Conservation (phyloP, 2,797 vertebrate species). For the Mormyrus hasselquistii region DNA sequence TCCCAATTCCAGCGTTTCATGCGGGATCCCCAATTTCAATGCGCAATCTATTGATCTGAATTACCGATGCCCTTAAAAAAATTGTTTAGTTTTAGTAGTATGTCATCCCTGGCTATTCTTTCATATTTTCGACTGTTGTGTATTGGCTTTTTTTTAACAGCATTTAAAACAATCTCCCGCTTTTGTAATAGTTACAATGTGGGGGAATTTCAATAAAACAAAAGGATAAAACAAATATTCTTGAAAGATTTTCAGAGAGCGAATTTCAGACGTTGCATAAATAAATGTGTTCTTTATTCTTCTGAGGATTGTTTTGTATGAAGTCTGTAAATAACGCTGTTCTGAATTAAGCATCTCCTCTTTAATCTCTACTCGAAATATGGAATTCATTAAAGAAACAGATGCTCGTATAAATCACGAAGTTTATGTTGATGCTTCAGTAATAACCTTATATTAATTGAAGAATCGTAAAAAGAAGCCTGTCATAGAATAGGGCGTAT, state of each 20-base stretch:
- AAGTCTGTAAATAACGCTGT: slow-evolving; percentile 20
- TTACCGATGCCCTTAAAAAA: not conserved
- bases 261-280: slow-evolving; percentile 12
- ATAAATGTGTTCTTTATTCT: slow-evolving; percentile 10
- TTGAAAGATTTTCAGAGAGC: not conserved
- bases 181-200: slow-evolving; percentile 1
- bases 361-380: slow-evolving; percentile 24
- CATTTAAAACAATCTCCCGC: not conserved
- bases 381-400: slow-evolving; percentile 32
- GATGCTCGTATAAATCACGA: slow-evolving; percentile 32
- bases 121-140: not conserved
- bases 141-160: not conserved
- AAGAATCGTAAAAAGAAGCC: slow-evolving; percentile 24
- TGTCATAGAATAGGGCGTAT: slow-evolving; percentile 18
- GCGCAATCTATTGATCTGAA: not conserved
- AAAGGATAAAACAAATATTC: slow-evolving; percentile 6
- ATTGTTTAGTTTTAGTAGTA: not conserved
- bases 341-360: slow-evolving; percentile 20
- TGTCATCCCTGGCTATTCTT: not conserved
- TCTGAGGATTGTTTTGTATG: slow-evolving; percentile 12
- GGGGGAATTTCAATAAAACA: not conserved
- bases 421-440: slow-evolving; percentile 20
- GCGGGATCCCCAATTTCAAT: not conserved
- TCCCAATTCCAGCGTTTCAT: not conserved
- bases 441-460: slow-evolving; percentile 28